These are phyloP conservation scores for Auanema freiburgensis DNA, from an alignment of 2,888 invertebrate species.

Conservation along the genomic window DNA sequence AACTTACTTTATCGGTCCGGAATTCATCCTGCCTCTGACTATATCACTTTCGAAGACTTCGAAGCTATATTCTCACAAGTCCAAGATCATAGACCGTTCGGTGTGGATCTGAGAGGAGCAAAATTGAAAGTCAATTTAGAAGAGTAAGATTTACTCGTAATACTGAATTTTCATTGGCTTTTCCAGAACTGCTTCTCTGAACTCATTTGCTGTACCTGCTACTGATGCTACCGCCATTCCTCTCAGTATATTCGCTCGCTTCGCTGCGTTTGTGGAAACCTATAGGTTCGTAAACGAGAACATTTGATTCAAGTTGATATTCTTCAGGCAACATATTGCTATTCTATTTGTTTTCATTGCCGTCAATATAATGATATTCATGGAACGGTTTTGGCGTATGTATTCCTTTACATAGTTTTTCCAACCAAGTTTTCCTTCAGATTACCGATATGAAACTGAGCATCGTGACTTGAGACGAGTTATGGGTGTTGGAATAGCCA, in stretches of 20 bases:
- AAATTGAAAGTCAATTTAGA: slow-evolving; percentile 51
- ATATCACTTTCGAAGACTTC: slow-evolving; percentile 58
- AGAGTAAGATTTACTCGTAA: slow-evolving; percentile 48
- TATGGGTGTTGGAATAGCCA: slow-evolving; percentile 94
- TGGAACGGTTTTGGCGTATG: slow-evolving; percentile 89
- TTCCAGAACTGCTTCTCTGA: slow-evolving; percentile 58
- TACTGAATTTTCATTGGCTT: too few relatives aligned
- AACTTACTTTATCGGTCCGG: slow-evolving; percentile 39
- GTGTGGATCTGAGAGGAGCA: slow-evolving; percentile 59
- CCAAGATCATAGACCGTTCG: slow-evolving; percentile 53
- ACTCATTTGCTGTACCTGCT: slow-evolving; percentile 58
- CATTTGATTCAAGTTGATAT: neutral
- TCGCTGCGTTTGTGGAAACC: slow-evolving; percentile 83
- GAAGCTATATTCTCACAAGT: slow-evolving; percentile 56
- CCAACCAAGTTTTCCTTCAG: slow-evolving; percentile 65
- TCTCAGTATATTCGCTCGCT: slow-evolving; percentile 18
- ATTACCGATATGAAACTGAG: slow-evolving; percentile 93
- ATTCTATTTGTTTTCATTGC: slow-evolving; percentile 92
- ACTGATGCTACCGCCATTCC: slow-evolving; percentile 9
- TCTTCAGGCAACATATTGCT: slow-evolving; percentile 80
- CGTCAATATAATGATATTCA: slow-evolving; percentile 87
- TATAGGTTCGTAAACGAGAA: slow-evolving; percentile 71
- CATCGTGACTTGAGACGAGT: slow-evolving; percentile 91
- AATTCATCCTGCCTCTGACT: slow-evolving; percentile 38
- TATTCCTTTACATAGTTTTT: slow-evolving; percentile 35